These are phyloP conservation scores for Notospermus geniculatus DNA, from an alignment of 1,140 invertebrate species.

Conservation along the genomic window DNA sequence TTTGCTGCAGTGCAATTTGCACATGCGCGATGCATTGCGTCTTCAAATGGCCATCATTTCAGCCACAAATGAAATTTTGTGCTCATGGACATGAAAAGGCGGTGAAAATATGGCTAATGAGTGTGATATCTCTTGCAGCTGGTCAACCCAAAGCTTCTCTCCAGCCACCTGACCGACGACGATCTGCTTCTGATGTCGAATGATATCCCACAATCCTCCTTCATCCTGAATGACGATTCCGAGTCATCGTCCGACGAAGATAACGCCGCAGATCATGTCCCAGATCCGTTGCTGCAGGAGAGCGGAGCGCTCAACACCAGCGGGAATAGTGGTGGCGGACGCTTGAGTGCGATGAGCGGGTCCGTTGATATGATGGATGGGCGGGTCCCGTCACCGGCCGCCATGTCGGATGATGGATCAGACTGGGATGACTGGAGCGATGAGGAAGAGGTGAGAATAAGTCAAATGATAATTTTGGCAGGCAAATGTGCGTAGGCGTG, in stretches of 20 bases:
- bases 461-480: too few relatives aligned
- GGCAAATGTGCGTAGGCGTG: too few relatives aligned
- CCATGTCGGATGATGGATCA: slow-evolving; percentile 22
- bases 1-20: too few relatives aligned
- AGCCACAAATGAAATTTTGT: too few relatives aligned
- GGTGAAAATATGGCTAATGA: too few relatives aligned
- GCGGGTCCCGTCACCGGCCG: not conserved
- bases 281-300: slow-evolving; percentile 27
- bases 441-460: slow-evolving; percentile 38
- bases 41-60: too few relatives aligned
- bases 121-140: too few relatives aligned
- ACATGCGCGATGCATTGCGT: too few relatives aligned
- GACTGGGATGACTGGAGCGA: slow-evolving; percentile 47
- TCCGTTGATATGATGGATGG: not conserved
- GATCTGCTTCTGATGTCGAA: slow-evolving; percentile 34
- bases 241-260: slow-evolving; percentile 11
- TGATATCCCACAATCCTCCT: slow-evolving; percentile 31
- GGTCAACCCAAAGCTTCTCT: not conserved
- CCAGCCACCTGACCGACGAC: slow-evolving; percentile 16
- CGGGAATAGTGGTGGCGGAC: slow-evolving; percentile 34
- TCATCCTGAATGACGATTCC: slow-evolving; percentile 20
- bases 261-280: not conserved
- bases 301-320: slow-evolving; percentile 35
- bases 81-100: too few relatives aligned
- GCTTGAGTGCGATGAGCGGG: slow-evolving; percentile 28